phyloP scores from a whole-genome alignment of 2,113 vertebrate species.

The Pseudonaja textilis region DNA sequence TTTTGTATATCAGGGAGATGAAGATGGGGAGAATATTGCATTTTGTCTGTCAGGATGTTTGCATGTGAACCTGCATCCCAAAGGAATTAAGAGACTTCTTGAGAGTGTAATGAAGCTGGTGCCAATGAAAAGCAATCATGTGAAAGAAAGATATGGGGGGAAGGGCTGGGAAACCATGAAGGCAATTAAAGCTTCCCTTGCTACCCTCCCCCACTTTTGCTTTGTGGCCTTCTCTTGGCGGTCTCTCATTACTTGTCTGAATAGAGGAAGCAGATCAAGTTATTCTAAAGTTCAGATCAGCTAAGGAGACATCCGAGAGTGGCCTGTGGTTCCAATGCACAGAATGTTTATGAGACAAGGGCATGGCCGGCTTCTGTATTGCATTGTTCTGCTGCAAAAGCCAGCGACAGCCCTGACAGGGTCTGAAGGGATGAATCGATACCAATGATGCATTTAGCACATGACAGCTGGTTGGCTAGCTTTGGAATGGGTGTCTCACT shows the following conservation, averaged over 20 bases:
- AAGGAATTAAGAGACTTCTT: constrained; percentile 17
- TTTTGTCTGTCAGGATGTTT: background rate
- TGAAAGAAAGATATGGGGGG: background rate
- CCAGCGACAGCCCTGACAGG: constrained; percentile 37
- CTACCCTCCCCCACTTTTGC: background rate
- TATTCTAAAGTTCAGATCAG: accelerated
- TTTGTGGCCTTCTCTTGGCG: background rate
- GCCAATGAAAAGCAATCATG: background rate
- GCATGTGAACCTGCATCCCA: constrained; percentile 9
- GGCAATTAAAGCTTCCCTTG: background rate
- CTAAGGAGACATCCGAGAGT: constrained; percentile 51
- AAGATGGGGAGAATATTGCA: background rate
- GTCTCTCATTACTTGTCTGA: background rate
- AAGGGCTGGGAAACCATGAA: background rate
- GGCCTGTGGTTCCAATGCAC: background rate
- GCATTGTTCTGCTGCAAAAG: constrained; percentile 58
- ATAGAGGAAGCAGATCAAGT: constrained; percentile 36
- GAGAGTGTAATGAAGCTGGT: background rate
- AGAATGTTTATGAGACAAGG: constrained; percentile 28
- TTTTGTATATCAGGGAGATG: background rate
- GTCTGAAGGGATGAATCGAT: constrained; percentile 47
- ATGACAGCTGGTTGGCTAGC: accelerated
- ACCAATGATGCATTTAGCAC: background rate
- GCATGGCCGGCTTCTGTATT: constrained; percentile 55
- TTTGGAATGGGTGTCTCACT: background rate